These are phyloP conservation scores for Toxotes jaculatrix DNA, from an alignment of 2,113 vertebrate species.

Conservation along the genomic window DNA sequence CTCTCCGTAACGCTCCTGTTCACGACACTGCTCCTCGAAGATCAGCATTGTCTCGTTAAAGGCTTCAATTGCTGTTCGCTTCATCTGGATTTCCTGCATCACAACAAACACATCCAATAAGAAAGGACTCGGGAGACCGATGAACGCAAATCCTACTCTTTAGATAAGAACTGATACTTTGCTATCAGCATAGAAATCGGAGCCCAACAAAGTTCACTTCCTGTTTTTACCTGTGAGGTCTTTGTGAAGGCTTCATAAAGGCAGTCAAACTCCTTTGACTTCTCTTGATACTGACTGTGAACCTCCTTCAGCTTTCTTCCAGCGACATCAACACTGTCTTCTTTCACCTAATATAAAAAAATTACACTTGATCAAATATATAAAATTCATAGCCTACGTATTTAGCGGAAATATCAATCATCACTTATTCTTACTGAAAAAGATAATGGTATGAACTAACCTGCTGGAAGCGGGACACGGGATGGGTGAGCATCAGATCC, in stretches of 20 bases:
- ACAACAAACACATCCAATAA: constrained; percentile 18
- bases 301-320: constrained; percentile 95
- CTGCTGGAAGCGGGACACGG: constrained; percentile 93
- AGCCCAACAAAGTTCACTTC: not conserved
- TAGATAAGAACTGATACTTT: not conserved
- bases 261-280: constrained; percentile 93
- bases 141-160: not conserved
- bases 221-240: constrained; percentile 89
- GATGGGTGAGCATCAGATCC: constrained; percentile 93
- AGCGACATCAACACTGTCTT: constrained; percentile 93
- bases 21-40: constrained; percentile 95
- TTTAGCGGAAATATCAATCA: not conserved
- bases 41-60: constrained; percentile 97
- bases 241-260: constrained; percentile 95
- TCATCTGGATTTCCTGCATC: constrained; percentile 96
- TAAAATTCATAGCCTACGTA: not conserved
- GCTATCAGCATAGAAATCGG: not conserved
- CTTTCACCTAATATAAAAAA: constrained; percentile 88
- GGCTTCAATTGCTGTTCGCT: constrained; percentile 94
- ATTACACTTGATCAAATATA: not conserved
- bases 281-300: constrained; percentile 94
- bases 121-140: constrained; percentile 1
- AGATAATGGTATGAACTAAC: constrained; percentile 69
- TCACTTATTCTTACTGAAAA: not conserved
- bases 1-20: constrained; percentile 92